Base-by-base conservation (phyloP, 1,140 invertebrate species). In the Drosophila pruinosa region DNA sequence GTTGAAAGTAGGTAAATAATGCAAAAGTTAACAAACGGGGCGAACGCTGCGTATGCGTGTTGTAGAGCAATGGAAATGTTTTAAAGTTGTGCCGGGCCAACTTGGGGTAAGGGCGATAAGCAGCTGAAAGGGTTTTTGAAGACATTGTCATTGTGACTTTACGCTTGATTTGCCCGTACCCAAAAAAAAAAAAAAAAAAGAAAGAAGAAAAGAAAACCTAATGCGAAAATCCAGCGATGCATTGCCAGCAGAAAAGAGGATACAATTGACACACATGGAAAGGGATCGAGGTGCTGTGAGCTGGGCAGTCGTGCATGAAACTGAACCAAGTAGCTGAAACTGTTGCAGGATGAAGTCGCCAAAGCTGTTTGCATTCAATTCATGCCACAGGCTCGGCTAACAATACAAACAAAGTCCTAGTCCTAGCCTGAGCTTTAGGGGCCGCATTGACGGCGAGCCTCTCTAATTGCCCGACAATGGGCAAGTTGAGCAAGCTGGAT, bases 301-400 rank as follows among this genome's bases (percentile, higher is more conserved):
- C 62, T 47, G 56, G 45, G 50, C 73, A 62, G 41, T 81, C 81
- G 81, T 88, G 81, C 81, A 80, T 85, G 78, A 85, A 85, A 69
- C 69, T 76, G 63, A 39, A 77, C 47, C 15, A 21, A 45, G 10
- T 4, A n/a, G 14, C 36, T 31, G 15, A 41, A 41, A 19, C 39
- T 19, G 17, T 38, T 59, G 63, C 79, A 79, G 59, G n/a, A 78
- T 78, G 73, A 65, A 73, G 78, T 70, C 53, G 68, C 36, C 52
- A 17, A n/a, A 34, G 7, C 31, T 75, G 79, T 85, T 85, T 85
- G 77, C 80, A 81, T 74, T 65, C 68, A 63, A 59, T 73, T 63
- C 77, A 70, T 72, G 76, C 72, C 72, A 36, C 54, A 39, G 80
- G 63, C 52, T 39, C 10, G 45, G 26, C 71, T 41, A 69, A 74